These are phyloP conservation scores for Delia radicum DNA, from an alignment of 1,140 invertebrate genomes.

Conservation along the genomic window DNA sequence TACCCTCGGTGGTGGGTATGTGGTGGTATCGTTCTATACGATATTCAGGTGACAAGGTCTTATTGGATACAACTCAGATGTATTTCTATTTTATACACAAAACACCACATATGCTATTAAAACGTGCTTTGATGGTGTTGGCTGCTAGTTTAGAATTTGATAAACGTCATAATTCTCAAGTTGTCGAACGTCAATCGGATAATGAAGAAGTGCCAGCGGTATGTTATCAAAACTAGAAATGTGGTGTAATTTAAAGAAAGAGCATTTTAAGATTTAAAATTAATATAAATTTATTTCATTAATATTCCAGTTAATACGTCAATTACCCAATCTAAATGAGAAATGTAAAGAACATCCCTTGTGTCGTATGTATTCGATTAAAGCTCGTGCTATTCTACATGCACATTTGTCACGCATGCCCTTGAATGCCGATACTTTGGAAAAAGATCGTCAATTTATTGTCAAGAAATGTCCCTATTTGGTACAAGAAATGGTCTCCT, in stretches of 20 bases:
- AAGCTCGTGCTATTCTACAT: constrained; percentile 90
- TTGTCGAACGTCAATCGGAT: constrained; percentile 90
- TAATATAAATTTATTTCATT: background rate
- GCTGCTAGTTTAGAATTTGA: constrained; percentile 96
- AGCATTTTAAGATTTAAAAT: background rate
- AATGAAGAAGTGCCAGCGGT: constrained; percentile 92
- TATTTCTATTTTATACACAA: constrained; percentile 96
- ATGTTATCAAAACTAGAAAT: too few species aligned
- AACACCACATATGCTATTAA: constrained; percentile 91
- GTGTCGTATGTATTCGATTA: constrained; percentile 94
- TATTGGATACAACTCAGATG: constrained; percentile 92
- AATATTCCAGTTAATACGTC: constrained; percentile 77
- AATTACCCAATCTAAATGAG: constrained; percentile 85
- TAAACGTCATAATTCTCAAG: constrained; percentile 89
- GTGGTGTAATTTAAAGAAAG: too few species aligned
- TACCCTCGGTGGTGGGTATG: constrained; percentile 90
- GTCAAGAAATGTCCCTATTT: constrained; percentile 92
- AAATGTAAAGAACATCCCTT: constrained; percentile 95
- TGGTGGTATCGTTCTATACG: constrained; percentile 99
- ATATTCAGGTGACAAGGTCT: constrained; percentile 93
- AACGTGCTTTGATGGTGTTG: constrained; percentile 94
- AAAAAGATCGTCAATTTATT: constrained; percentile 83
- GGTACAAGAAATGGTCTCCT: constrained; percentile 97
- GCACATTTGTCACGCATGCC: constrained; percentile 87
- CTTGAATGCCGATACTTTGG: constrained; percentile 78